Evolutionary conservation across 2,797 vertebrate species (phyloP), one percentile per base, ranked within the genome.

Genomic region (Urocyon cinereoargenteus): DNA sequence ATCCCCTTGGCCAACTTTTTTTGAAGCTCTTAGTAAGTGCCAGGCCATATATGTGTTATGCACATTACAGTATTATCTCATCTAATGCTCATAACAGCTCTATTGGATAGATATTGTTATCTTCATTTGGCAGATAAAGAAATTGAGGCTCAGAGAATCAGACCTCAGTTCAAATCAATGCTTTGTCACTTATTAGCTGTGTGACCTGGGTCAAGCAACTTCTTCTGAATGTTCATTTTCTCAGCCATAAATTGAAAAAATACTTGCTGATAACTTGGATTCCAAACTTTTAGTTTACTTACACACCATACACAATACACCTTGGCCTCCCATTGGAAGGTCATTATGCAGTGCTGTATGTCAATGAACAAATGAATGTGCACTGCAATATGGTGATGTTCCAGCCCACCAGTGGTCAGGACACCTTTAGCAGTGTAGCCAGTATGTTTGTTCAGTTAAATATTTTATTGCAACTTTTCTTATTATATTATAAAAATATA

Each of bases 391-490:
- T 0, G 22, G 12, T 2, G 34, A 45, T 18, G n/a, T 53, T n/a
- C 7, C 22, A 82, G 53, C 4, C 89, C 53, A 18, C 24, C 5
- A 55, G 21, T 49, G 1, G 5, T 22, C 57, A 31, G 14, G 10
- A 31, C 31, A 73, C 26, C n/a, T 26, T 83, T 34, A 21, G 45
- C 59, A 78, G 77, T 2, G 0, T 6, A 59, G 31, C 21, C 68
- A 22, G 53, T 13, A 6, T 22, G 14, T 72, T n/a, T 89, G 53
- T 75, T 85, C 34, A 24, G 14, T 57, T 86, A 95, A 51, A 75
- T 88, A 68, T 57, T 91, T 88, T 14, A 62, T 61, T 72, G n/a
- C 6, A 86, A 22, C 49, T 94, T 57, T 51, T 26, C 68, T 92
- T 55, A 16, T 55, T 77, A 57, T 64, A 45, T 82, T 59, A 86